Base-by-base conservation (phyloP, 1,140 invertebrate species). In the Palaemon carinicauda region DNA sequence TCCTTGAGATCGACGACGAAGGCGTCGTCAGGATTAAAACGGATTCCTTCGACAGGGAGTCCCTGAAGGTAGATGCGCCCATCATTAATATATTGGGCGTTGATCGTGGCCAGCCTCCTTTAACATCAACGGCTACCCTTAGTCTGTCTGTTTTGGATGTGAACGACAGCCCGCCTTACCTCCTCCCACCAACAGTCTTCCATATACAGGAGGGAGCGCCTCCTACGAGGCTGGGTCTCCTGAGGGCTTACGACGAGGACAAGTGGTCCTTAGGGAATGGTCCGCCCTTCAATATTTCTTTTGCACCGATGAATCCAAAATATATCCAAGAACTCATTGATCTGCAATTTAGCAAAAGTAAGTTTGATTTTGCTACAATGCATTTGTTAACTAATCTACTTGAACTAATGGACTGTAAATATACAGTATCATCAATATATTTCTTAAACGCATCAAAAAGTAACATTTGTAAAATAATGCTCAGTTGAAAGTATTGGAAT, bases 151-250 rank as follows among this genome's bases (percentile, higher is more conserved):
- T 89, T 17, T 52, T 27, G 3, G 88, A 89, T 65, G 88, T 89
- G 24, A 89, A 89, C 79, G 88, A 89, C 83, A 82, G 84, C 31
- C 80, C 88, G 33, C 88, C 88, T 15, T 54, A 73, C n/a, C 60
- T 89, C 54, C 33, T 87, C 15, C 80, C 60, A 14, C 88, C 84
- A 12, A 41, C 82, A 17, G 19, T 87, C 21, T 41, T 73, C 56
- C 73, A 82, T 50, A 81, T 75, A 29, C 81, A 41, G 60, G 82
- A 89, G 69, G 85, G 69, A 50, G 78, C 73, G 31, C 51, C 75
- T n/a, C 74, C 77, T 5, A 85, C 81, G 31, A 69, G 54, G 3
- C 80, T 81, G 15, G 87, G 87, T 31, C 50, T 78, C 54, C 82
- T 88, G 31, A 65, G 24, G 15, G 87, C 80, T 10, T 85, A 82